Conservation (phyloP, 92 coral and sea anemone species). For the Zoanthus gigantus region DNA sequence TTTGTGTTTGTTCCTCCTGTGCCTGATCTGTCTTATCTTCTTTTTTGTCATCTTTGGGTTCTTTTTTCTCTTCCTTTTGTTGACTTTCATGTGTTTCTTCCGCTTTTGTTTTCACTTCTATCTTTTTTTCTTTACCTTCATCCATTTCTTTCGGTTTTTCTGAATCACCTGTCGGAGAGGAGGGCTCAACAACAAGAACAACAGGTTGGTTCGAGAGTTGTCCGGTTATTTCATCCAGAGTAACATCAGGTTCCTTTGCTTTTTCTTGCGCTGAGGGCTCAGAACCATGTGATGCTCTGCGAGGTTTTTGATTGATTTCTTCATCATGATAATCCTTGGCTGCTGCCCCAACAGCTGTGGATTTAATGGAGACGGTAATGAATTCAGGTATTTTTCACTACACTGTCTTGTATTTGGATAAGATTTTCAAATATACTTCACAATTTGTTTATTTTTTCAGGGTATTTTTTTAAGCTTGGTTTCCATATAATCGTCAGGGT, state of each 20-base stretch:
- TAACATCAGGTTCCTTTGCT: neutral
- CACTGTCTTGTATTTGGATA: too few relatives aligned
- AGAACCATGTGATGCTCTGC: conserved; percentile 29
- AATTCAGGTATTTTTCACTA: neutral
- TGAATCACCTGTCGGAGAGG: conserved; percentile 26
- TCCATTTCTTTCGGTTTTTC: neutral
- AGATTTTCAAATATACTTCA: too few relatives aligned
- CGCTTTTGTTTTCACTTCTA: neutral
- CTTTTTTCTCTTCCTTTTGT: neutral
- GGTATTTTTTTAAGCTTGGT: too few relatives aligned
- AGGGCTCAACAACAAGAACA: neutral
- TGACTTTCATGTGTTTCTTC: neutral
- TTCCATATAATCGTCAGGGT: neutral
- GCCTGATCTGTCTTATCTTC: neutral
- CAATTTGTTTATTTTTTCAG: too few relatives aligned
- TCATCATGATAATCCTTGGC: conserved; percentile 22
- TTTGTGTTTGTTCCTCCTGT: neutral
- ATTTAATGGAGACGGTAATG: neutral
- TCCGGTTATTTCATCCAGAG: conserved; percentile 3
- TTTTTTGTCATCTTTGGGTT: neutral
- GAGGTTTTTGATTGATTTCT: conserved; percentile 14
- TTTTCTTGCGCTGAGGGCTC: neutral
- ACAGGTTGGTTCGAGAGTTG: conserved; percentile 13
- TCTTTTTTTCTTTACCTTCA: neutral
- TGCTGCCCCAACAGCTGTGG: conserved; percentile 34